Base-by-base conservation (phyloP, 2,113 vertebrate genomes). In the Xyliphius kryptos region DNA sequence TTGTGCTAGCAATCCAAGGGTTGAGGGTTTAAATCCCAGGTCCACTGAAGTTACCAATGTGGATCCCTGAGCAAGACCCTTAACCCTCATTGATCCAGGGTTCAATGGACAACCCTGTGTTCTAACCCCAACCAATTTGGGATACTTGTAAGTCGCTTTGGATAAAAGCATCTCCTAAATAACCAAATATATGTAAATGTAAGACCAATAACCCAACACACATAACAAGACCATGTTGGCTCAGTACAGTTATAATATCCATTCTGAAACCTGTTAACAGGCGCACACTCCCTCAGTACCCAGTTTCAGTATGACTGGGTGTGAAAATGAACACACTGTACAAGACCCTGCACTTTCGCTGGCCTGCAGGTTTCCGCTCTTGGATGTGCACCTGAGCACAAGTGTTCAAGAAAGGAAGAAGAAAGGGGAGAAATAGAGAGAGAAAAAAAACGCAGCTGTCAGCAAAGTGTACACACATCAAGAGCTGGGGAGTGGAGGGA, bases 271-370 rank as follows among this genome's bases (percentile, higher is more conserved):
- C 6, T 48, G 51, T 56, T 16, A 56, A 7, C 11, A 38, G 16
- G 22, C 22, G 36, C 16, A 17, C 1, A 6, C 17, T 26, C 49
- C 19, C 9, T 36, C 26, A 55, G 57, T 55, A 20, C 46, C n/a
- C 1, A 10, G 40, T 56, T 67, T 60, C 57, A 26, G 10, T 56
- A 21, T 61, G 57, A 66, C 37, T 58, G 54, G 17, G 38, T 43
- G 38, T 22, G 20, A 58, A 60, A 60, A 44, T 58, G 38, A 66
- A 66, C 37, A 50, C 64, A 72, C 59, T 63, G 54, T 63, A 58
- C 40, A 41, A 44, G 59, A 16, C 55, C 16, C 59, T 63, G 59
- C 59, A 26, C 70, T 67, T 67, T 72, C 43, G 5, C 59, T 67
- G 54, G 41, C 56, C 49, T 58, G 37, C 22, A 43, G 32, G 48